Percentiles rank a stretch among this genome's conserved stretches.
phyloP scores from a whole-genome alignment of 2,888 invertebrate genomes.

The Acrocera orbiculus region DNA sequence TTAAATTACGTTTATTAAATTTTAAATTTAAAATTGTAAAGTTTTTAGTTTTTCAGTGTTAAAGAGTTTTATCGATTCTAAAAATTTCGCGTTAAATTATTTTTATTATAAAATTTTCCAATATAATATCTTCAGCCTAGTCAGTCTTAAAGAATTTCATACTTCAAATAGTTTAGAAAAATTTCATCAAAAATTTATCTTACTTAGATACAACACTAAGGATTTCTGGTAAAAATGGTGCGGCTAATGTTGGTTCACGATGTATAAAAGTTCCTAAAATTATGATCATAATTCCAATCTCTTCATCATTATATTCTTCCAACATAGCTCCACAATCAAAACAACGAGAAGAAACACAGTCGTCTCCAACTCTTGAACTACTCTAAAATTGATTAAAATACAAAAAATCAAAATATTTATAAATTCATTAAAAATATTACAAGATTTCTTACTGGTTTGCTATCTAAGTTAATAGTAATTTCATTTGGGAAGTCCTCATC shows the following conservation, averaged over 20 bases:
- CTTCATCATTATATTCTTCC: constrained; percentile 93
- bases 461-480: constrained; percentile 15
- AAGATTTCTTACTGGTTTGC: constrained; percentile 15
- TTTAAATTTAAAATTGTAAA: too few relatives aligned
- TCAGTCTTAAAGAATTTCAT: too few relatives aligned
- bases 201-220: constrained; percentile 77
- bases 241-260: constrained; percentile 87
- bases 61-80: too few relatives aligned
- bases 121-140: too few relatives aligned
- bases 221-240: constrained; percentile 80
- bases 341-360: constrained; percentile 49
- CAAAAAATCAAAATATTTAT: constrained; percentile 28
- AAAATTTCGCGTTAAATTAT: too few relatives aligned
- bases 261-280: constrained; percentile 91
- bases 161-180: background rate
- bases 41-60: too few relatives aligned
- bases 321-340: constrained; percentile 77
- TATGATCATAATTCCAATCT: constrained; percentile 83
- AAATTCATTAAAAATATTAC: background rate
- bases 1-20: background rate
- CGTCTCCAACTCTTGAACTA: constrained; percentile 46
- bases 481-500: constrained; percentile 22
- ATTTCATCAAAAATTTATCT: constrained; percentile 15
- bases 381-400: too few relatives aligned
- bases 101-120: too few relatives aligned